Percentiles rank a stretch among this genome's conserved stretches.
Conservation (phyloP, 2,888 invertebrate genomes). For the Penaeus monodon region DNA sequence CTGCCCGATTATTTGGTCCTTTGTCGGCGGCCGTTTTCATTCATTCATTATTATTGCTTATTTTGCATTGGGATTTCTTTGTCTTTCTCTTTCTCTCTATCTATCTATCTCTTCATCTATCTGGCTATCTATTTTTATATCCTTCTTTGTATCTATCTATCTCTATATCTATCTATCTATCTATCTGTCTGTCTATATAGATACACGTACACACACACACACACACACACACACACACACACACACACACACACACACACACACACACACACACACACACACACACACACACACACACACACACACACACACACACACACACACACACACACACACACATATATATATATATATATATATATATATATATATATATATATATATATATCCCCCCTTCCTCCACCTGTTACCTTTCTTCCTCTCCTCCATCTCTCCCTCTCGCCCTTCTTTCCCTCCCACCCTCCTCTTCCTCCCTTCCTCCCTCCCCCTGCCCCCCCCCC, state of each 20-base stretch:
- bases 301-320: neutral
- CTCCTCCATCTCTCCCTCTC: neutral
- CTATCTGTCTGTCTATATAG: neutral
- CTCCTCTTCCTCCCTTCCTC: neutral
- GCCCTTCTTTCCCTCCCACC: neutral
- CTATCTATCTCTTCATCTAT: neutral
- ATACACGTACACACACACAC: neutral
- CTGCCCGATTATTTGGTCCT: neutral
- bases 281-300: neutral
- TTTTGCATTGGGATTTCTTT: too few relatives aligned
- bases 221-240: neutral
- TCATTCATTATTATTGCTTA: too few relatives aligned
- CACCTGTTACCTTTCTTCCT: neutral
- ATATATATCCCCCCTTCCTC: neutral
- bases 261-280: neutral
- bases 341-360: constrained; percentile 5
- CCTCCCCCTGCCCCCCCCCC: neutral
- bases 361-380: constrained; percentile 19
- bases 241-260: neutral
- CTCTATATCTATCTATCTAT: neutral
- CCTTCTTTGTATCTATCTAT: neutral
- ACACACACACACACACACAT: neutral
- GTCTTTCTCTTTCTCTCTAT: too few relatives aligned
- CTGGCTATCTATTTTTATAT: neutral
- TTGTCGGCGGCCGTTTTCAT: neutral